Evolutionary conservation across 2,797 vertebrate genomes (phyloP).

Genomic region (Microhierax caerulescens): DNA sequence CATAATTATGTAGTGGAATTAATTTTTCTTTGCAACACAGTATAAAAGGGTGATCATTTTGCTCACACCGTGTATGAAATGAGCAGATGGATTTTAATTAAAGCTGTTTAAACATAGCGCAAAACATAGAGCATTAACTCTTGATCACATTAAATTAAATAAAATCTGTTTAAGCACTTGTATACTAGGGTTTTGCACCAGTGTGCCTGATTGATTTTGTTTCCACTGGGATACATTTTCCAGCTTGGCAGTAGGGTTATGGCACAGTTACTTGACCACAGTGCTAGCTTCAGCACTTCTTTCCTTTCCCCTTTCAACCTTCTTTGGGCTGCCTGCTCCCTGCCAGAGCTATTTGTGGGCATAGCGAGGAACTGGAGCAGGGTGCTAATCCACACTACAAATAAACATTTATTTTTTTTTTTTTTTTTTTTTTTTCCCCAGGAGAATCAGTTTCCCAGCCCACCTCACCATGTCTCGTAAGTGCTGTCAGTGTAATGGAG

Average conservation of each 20-base stretch:
- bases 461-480: accelerated
- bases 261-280: not conserved
- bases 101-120: not conserved
- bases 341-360: constrained; percentile 3
- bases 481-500: accelerated
- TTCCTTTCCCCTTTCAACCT: not conserved
- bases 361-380: not conserved
- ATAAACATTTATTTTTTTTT: too few species aligned
- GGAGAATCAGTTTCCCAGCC: not conserved
- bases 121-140: not conserved
- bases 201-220: not conserved
- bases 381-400: not conserved
- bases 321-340: not conserved
- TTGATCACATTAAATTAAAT: not conserved
- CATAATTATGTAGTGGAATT: not conserved
- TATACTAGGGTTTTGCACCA: not conserved
- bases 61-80: not conserved
- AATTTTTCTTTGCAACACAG: not conserved
- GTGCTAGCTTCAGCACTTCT: not conserved
- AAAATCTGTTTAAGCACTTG: not conserved
- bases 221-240: not conserved
- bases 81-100: not conserved
- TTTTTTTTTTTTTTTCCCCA: too few species aligned
- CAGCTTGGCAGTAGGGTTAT: not conserved
- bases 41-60: not conserved